Percentiles rank a stretch among this genome's conserved stretches.
phyloP scores from a whole-genome alignment of 2,888 invertebrate species.

The Mythimna vitellina region DNA sequence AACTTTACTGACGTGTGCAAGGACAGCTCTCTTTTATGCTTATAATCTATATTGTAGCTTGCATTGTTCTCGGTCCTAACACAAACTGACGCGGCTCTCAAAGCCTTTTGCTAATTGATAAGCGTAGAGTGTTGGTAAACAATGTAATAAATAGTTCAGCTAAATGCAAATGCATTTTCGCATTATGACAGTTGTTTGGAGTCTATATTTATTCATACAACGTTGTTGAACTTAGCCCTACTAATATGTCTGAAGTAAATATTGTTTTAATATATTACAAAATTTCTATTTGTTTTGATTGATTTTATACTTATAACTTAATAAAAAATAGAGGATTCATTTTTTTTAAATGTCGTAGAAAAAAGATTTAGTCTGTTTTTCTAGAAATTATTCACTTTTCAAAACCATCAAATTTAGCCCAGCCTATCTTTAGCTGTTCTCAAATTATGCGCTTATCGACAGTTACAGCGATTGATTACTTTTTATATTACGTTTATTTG shows the following conservation, averaged over 20 bases:
- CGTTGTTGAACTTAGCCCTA: not conserved
- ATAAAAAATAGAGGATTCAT: too few species aligned
- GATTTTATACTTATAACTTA: too few species aligned
- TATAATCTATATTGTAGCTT: not conserved
- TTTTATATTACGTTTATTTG: too few species aligned
- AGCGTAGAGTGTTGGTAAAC: not conserved
- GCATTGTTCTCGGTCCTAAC: not conserved
- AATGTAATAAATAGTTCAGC: not conserved
- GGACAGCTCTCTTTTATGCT: not conserved
- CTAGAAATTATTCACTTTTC: too few species aligned
- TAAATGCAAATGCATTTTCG: not conserved
- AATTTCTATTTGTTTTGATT: too few species aligned
- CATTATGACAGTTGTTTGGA: not conserved
- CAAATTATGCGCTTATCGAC: too few species aligned
- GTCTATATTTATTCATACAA: not conserved
- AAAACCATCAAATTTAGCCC: too few species aligned
- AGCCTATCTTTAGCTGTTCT: too few species aligned
- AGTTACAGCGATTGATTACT: too few species aligned
- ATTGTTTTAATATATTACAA: not conserved
- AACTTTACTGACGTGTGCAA: not conserved
- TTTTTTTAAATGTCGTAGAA: too few species aligned
- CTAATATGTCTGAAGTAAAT: not conserved
- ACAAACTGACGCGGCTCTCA: not conserved
- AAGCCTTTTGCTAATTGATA: not conserved
- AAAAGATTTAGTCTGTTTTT: too few species aligned